Percentiles rank a stretch among this genome's conserved stretches.
These are phyloP conservation scores for Cossypha caffra DNA, from an alignment of 2,797 vertebrate species.

Conservation along the genomic window DNA sequence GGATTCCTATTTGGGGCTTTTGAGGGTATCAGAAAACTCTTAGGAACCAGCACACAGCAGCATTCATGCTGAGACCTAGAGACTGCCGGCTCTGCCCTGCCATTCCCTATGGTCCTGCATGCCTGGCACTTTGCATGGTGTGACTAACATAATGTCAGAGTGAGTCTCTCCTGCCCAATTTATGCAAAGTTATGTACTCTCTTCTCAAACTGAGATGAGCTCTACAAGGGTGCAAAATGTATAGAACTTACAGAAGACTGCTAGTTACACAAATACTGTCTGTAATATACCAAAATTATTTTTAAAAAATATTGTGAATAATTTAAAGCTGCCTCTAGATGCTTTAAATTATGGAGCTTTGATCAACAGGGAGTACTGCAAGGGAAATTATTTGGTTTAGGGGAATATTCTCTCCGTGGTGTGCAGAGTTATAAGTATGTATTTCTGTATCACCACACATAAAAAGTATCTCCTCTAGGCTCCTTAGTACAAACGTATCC, in stretches of 20 bases:
- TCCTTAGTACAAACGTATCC: neutral
- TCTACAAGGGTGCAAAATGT: neutral
- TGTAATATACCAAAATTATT: neutral
- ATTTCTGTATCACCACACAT: neutral
- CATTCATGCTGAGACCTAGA: neutral
- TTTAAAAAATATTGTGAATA: conserved; percentile 23
- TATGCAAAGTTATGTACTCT: neutral
- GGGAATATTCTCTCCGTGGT: conserved; percentile 29
- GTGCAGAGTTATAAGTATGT: conserved; percentile 9
- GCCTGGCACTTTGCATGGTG: neutral
- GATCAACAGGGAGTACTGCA: conserved; percentile 64
- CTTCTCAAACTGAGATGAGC: neutral
- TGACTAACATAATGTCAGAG: neutral
- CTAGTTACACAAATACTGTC: neutral
- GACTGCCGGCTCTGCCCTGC: neutral
- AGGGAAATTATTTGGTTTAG: conserved; percentile 26
- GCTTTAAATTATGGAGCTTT: conserved; percentile 76
- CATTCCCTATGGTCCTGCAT: neutral
- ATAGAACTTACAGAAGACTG: neutral
- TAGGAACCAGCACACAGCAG: neutral
- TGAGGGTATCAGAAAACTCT: conserved; percentile 1
- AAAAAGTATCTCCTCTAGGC: conserved; percentile 44
- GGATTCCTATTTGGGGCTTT: conserved; percentile 24
- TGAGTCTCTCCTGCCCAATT: neutral
- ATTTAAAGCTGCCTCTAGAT: conserved; percentile 66